These are phyloP conservation scores for Carpatolechia fugitivella DNA, from an alignment of 2,888 invertebrate genomes.

Conservation along the genomic window DNA sequence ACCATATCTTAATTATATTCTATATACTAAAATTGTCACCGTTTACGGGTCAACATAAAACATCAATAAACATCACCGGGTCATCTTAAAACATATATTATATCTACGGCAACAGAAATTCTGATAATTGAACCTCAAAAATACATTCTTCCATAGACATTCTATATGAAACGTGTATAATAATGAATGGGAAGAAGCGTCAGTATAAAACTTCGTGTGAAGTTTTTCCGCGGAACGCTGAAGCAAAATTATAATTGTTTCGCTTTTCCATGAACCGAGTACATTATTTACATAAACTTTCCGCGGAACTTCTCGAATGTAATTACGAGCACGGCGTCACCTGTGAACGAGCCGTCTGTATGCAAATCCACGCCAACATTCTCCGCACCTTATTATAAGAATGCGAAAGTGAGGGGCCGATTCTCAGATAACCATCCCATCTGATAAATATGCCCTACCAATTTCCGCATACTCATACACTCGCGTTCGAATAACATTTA, in stretches of 20 bases:
- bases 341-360: constrained; percentile 64
- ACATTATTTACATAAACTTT: constrained; percentile 64
- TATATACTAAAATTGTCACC: too few relatives aligned
- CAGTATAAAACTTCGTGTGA: constrained; percentile 1
- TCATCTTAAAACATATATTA: too few relatives aligned
- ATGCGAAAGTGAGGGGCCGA: constrained; percentile 47
- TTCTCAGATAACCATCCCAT: constrained; percentile 55
- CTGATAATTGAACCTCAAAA: neutral
- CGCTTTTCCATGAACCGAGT: constrained; percentile 27
- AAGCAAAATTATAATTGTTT: constrained; percentile 13
- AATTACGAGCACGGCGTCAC: constrained; percentile 68
- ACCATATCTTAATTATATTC: too few relatives aligned
- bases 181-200: constrained; percentile 5
- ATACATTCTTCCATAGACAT: neutral
- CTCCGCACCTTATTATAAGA: constrained; percentile 72
- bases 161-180: neutral
- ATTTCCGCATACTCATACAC: constrained; percentile 68
- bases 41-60: too few relatives aligned
- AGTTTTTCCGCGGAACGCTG: neutral
- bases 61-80: too few relatives aligned
- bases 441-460: constrained; percentile 71
- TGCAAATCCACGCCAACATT: constrained; percentile 67
- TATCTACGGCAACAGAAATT: too few relatives aligned
- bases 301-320: constrained; percentile 60
- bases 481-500: constrained; percentile 65